A percentile compares a stretch with the other conserved stretches of the same genome.
These are phyloP conservation scores for Tachysurus fulvidraco DNA, from an alignment of 2,113 vertebrate genomes.

Conservation along the genomic window DNA sequence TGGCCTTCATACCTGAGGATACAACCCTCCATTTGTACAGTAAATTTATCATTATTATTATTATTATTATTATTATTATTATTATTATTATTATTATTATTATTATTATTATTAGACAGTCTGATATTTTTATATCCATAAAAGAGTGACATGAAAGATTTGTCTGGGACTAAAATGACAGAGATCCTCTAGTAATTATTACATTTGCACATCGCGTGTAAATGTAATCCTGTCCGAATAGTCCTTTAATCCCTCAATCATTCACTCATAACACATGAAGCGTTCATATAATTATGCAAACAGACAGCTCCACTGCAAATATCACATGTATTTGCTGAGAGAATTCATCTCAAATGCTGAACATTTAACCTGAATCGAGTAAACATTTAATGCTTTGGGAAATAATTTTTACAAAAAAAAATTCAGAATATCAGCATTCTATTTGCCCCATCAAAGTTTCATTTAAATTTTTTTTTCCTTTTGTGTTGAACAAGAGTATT, in stretches of 20 bases:
- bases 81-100: neutral
- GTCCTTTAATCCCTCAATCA: conserved; percentile 63
- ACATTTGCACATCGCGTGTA: neutral
- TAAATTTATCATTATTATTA: neutral
- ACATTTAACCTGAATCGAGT: conserved; percentile 30
- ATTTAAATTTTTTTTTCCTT: neutral
- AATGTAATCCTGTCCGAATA: conserved; percentile 12
- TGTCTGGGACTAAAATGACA: neutral
- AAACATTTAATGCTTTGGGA: neutral
- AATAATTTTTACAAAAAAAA: conserved; percentile 2
- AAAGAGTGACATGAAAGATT: neutral
- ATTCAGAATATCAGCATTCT: neutral
- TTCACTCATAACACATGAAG: conserved; percentile 50
- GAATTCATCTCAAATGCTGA: conserved; percentile 25
- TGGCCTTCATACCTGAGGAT: neutral
- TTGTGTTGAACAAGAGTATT: conserved; percentile 34
- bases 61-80: neutral
- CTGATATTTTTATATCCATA: neutral
- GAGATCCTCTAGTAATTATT: neutral
- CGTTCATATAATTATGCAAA: conserved; percentile 22
- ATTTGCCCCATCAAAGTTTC: too few species aligned
- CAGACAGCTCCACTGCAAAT: conserved; percentile 35
- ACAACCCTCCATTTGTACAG: neutral
- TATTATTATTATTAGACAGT: neutral
- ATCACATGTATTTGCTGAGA: conserved; percentile 36